Percentiles rank a stretch among this genome's conserved stretches.
phyloP scores from a whole-genome alignment of 2,797 vertebrate genomes.

The Hyperoplus lanceolatus region DNA sequence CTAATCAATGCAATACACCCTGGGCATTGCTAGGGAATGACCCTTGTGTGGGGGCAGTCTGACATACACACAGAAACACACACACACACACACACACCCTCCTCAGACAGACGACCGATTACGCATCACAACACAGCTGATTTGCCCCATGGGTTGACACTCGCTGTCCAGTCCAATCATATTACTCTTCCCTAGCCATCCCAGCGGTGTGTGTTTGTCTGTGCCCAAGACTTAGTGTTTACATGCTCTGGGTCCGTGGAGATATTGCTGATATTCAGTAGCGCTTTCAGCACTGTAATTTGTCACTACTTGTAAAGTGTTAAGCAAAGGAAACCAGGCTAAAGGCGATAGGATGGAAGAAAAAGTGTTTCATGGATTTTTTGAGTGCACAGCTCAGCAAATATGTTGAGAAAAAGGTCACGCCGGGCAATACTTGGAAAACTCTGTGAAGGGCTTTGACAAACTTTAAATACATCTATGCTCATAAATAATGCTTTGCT shows the following conservation, averaged over 20 bases:
- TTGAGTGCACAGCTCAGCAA: background rate
- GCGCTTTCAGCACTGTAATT: constrained; percentile 60
- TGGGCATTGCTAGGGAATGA: constrained; percentile 65
- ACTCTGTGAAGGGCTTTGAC: constrained; percentile 46
- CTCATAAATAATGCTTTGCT: constrained; percentile 60
- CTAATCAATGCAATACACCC: constrained; percentile 74
- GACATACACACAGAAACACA: constrained; percentile 51
- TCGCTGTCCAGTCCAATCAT: constrained; percentile 78
- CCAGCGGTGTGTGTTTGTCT: constrained; percentile 59
- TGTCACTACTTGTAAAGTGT: constrained; percentile 70
- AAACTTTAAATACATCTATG: constrained; percentile 54
- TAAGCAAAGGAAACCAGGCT: constrained; percentile 40
- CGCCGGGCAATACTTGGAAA: constrained; percentile 62
- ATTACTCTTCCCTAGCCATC: constrained; percentile 41
- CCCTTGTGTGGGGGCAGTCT: constrained; percentile 51
- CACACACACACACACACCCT: constrained; percentile 45
- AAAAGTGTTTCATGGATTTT: constrained; percentile 61
- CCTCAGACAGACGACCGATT: constrained; percentile 69
- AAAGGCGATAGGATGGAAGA: constrained; percentile 49
- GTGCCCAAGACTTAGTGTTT: constrained; percentile 42
- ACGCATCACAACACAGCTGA: constrained; percentile 81
- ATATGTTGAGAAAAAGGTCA: constrained; percentile 61
- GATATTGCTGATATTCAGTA: constrained; percentile 39
- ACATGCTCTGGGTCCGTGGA: constrained; percentile 53
- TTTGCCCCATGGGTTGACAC: constrained; percentile 81